Evolutionary conservation across 2,888 invertebrate species (phyloP).

Genomic region (Caprella mutica): DNA sequence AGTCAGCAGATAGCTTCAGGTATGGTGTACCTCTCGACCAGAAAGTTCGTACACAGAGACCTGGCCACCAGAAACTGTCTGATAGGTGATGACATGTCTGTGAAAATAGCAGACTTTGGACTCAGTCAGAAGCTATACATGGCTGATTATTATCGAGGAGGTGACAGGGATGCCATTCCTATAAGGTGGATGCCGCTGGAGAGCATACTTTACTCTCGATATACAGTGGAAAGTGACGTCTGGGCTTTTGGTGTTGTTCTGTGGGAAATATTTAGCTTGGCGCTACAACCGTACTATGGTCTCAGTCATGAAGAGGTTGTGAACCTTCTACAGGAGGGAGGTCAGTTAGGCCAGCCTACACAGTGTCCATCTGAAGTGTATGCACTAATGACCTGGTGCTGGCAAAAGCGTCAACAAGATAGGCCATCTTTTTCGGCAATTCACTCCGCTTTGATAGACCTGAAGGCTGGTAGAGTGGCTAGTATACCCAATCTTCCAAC

Average conservation of each 20-base stretch:
- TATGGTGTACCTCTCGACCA: conserved; percentile 86
- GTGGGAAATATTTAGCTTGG: conserved; percentile 95
- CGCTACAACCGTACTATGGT: conserved; percentile 90
- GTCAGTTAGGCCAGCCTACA: conserved; percentile 78
- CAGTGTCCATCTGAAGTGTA: conserved; percentile 71
- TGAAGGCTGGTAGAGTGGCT: conserved; percentile 37
- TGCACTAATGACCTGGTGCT: conserved; percentile 85
- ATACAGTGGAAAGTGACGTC: conserved; percentile 89
- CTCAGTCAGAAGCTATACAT: conserved; percentile 88
- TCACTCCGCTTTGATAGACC: conserved; percentile 38
- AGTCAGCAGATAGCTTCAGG: conserved; percentile 83
- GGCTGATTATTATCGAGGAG: conserved; percentile 51
- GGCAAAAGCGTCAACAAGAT: conserved; percentile 73
- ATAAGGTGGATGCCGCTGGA: conserved; percentile 97
- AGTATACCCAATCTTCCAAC: conserved; percentile 11
- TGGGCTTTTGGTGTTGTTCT: conserved; percentile 95
- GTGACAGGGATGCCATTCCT: conserved; percentile 89
- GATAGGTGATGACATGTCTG: conserved; percentile 83
- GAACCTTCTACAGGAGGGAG: conserved; percentile 83
- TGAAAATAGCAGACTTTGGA: conserved; percentile 96
- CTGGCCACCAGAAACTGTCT: conserved; percentile 90
- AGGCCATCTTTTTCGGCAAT: conserved; percentile 61
- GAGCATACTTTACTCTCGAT: conserved; percentile 90
- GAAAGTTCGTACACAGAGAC: conserved; percentile 92
- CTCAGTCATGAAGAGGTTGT: conserved; percentile 90